Base-by-base conservation (phyloP, 64 coral and sea anemone genomes). In the Stichodactyla helianthus region DNA sequence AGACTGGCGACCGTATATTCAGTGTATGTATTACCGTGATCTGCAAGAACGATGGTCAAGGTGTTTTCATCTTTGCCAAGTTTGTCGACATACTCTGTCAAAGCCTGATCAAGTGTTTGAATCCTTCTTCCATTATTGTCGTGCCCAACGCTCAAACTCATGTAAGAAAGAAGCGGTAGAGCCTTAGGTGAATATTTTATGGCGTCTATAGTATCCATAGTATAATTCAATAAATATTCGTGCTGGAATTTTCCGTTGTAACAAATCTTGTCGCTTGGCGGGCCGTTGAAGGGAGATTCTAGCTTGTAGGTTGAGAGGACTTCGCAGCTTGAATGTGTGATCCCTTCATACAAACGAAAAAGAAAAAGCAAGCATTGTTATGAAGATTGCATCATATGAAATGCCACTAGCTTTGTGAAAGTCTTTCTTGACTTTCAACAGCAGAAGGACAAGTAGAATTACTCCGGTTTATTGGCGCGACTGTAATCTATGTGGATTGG, bases 201-300 rank as follows among this genome's bases (percentile, higher is more conserved):
- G 63, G 88, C 88, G 15, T 83, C 52, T 25, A 93, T 51, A 35
- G 77, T 71, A 50, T 83, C 61, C 20, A 79, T 54, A 5, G 93
- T 64, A 57, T 89, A 89, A 3, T 92, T 60, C 4, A 98, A 61
- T 18, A 98, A 87, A 19, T 92, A 94, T 44, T 84, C 52, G 19
- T 98, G 95, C 5, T 98, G 93, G 52, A 92, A 83, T 23, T 87
- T 88, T n/a, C 95, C 95, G 27, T 91, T 92, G 86, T 98, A 98
- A n/a, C 95, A 98, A 5, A 94, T 87, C 27, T 94, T 88, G 54
- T 87, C 79, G n/a, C 77, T 79, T 10, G 17, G 26, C 14, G 93
- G 86, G 2, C 87, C 95, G 77, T 77, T 77, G 56, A 98, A 98
- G 16, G 88, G 83, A 10, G 84, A 54, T 50, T 83, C 86, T 67